phyloP scores from a whole-genome alignment of 2,797 vertebrate genomes.

The Hafferia zeledoni region DNA sequence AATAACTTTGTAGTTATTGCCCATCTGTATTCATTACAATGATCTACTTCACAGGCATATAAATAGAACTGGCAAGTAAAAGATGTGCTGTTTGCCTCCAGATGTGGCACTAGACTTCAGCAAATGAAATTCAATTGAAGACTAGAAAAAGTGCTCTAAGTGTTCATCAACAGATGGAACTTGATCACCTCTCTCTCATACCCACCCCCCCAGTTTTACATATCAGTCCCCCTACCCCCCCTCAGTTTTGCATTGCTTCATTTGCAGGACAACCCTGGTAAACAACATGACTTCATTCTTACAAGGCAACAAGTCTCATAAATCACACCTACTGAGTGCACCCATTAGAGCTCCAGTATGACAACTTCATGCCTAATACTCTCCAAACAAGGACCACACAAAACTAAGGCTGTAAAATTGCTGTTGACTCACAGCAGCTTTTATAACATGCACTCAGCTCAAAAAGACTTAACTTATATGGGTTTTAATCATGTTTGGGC shows the following conservation, averaged over 20 bases:
- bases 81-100: conserved; percentile 60
- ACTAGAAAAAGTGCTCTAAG: not conserved
- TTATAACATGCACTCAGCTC: conserved; percentile 58
- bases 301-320: not conserved
- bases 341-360: conserved; percentile 43
- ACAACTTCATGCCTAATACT: conserved; percentile 49
- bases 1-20: conserved; percentile 79
- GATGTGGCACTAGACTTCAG: conserved; percentile 10
- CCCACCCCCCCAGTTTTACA: not conserved
- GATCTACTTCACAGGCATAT: conserved; percentile 75
- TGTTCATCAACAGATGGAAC: conserved; percentile 20
- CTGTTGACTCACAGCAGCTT: conserved; percentile 68
- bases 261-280: conserved; percentile 4
- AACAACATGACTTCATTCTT: conserved; percentile 17
- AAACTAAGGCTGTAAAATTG: conserved; percentile 71
- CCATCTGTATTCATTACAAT: conserved; percentile 82
- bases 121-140: conserved; percentile 62
- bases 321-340: conserved; percentile 48
- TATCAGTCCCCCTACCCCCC: too few relatives aligned
- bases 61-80: conserved; percentile 73
- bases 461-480: conserved; percentile 63
- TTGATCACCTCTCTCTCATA: not conserved
- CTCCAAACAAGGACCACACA: conserved; percentile 75
- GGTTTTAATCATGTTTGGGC: conserved; percentile 70
- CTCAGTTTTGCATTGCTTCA: not conserved